Conservation (phyloP, 1,140 invertebrate genomes). For the Branchinecta lindahli region DNA sequence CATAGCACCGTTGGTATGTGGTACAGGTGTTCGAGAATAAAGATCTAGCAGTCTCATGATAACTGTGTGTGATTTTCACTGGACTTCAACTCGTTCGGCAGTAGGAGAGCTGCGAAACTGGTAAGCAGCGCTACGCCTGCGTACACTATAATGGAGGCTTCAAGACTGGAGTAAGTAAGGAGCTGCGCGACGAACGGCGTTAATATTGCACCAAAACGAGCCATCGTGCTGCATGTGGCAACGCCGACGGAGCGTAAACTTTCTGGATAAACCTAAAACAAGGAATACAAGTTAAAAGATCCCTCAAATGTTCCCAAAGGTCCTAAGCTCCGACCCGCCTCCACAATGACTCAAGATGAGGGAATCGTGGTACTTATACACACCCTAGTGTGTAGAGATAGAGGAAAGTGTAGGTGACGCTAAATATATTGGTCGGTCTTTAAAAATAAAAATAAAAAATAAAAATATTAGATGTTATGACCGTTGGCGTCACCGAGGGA, state of each 20-base stretch:
- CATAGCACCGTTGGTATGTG: too few species aligned
- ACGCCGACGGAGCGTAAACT: constrained; percentile 70
- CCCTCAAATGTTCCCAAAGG: too few species aligned
- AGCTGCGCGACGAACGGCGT: constrained; percentile 88
- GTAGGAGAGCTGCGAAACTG: background rate
- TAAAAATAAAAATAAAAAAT: too few species aligned
- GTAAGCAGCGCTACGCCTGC: background rate
- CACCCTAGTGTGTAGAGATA: too few species aligned
- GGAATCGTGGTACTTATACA: too few species aligned
- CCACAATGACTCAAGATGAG: too few species aligned
- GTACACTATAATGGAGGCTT: background rate
- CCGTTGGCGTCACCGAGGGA: too few species aligned
- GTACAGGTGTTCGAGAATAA: too few species aligned
- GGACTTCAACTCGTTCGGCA: background rate
- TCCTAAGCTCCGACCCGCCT: too few species aligned
- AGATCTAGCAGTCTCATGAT: background rate
- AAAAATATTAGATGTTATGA: too few species aligned
- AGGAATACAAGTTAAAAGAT: constrained; percentile 17
- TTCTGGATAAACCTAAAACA: constrained; percentile 59
- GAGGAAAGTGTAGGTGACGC: too few species aligned
- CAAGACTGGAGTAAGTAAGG: constrained; percentile 20
- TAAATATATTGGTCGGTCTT: too few species aligned
- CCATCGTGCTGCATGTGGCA: constrained; percentile 75
- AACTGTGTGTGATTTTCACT: constrained; percentile 4
- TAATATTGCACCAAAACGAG: constrained; percentile 74